These are phyloP conservation scores for Drosophila lacertosa DNA, from an alignment of 1,140 invertebrate species.

Conservation along the genomic window DNA sequence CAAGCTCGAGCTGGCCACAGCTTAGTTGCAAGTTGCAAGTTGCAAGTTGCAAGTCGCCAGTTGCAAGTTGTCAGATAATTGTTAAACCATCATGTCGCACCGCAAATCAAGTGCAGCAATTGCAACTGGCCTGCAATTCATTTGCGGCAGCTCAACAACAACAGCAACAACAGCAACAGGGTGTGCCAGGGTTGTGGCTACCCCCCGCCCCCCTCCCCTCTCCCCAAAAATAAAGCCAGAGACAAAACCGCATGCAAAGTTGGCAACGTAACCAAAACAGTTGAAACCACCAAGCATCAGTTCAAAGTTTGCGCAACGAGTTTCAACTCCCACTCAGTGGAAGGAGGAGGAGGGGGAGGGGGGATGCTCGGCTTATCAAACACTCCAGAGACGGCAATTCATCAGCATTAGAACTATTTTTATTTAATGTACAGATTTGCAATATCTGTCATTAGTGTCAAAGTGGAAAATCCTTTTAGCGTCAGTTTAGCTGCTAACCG, in stretches of 20 bases:
- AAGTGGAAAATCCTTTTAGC: constrained; percentile 67
- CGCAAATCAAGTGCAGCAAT: constrained; percentile 81
- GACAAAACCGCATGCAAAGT: constrained; percentile 77
- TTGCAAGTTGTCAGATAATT: constrained; percentile 68
- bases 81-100: constrained; percentile 71
- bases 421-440: constrained; percentile 55
- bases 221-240: constrained; percentile 33
- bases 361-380: constrained; percentile 42
- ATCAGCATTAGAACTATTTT: constrained; percentile 51
- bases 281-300: constrained; percentile 63
- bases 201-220: background rate
- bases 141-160: too few relatives aligned
- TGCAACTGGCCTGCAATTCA: constrained; percentile 75
- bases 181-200: too few relatives aligned
- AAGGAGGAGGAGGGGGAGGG: constrained; percentile 13
- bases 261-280: constrained; percentile 72
- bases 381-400: constrained; percentile 25
- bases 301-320: constrained; percentile 48
- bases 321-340: too few relatives aligned
- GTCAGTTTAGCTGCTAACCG: constrained; percentile 30
- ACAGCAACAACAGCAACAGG: constrained; percentile 15
- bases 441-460: constrained; percentile 77
- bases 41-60: constrained; percentile 4
- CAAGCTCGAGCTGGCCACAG: constrained; percentile 31
- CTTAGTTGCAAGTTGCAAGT: constrained; percentile 8